These are phyloP conservation scores for Pelosia muscerda DNA, from an alignment of 2,888 invertebrate genomes.

Conservation along the genomic window DNA sequence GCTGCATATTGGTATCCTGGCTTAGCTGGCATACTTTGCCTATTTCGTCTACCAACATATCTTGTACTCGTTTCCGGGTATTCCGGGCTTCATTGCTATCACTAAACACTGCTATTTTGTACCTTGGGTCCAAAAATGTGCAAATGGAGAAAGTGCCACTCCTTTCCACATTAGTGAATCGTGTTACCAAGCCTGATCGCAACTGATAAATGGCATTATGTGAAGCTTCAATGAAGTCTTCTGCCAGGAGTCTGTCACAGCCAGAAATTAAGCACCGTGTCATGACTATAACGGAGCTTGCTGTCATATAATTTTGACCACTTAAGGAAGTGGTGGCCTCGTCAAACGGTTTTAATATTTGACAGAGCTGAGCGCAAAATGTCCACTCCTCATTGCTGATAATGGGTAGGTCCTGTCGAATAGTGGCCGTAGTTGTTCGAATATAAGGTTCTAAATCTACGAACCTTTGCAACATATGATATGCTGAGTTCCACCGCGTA, in stretches of 20 bases:
- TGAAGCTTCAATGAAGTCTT: background rate
- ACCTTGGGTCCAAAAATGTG: conserved; percentile 6
- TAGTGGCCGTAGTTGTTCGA: conserved; percentile 31
- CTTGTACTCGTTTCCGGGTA: too few relatives aligned
- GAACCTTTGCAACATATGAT: too few relatives aligned
- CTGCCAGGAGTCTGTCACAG: conserved; percentile 22
- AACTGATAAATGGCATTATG: background rate
- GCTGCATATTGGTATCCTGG: too few relatives aligned
- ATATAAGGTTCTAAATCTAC: conserved; percentile 38
- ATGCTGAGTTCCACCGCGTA: too few relatives aligned
- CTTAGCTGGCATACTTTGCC: too few relatives aligned
- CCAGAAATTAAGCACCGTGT: too few relatives aligned
- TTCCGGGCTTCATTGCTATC: too few relatives aligned
- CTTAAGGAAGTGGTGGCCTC: conserved; percentile 43
- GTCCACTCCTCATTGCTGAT: conserved; percentile 46
- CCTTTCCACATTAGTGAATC: background rate
- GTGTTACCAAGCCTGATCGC: background rate
- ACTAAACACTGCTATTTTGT: conserved; percentile 7
- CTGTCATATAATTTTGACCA: conserved; percentile 46
- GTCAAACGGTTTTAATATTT: conserved; percentile 49
- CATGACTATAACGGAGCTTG: conserved; percentile 36
- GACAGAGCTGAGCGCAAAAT: conserved; percentile 23
- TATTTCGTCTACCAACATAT: too few relatives aligned
- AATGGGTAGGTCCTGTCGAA: too few relatives aligned
- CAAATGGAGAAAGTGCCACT: background rate